Evolutionary conservation across 2,113 vertebrate species (phyloP).

Genomic region (Tauraco erythrolophus): DNA sequence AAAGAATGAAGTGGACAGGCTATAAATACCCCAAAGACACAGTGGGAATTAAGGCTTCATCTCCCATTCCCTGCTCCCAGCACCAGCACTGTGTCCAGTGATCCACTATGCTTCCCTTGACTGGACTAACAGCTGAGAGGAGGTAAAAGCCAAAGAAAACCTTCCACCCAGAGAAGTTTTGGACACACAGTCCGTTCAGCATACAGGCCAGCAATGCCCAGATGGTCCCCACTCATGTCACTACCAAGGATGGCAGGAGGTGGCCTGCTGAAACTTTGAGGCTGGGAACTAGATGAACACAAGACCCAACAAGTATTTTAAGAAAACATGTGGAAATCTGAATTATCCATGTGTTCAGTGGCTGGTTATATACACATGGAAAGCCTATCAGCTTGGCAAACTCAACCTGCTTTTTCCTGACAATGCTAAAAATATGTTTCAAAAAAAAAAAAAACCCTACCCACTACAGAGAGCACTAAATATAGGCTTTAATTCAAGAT

Average conservation of each 20-base stretch:
- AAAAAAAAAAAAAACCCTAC: background rate
- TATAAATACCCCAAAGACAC: background rate
- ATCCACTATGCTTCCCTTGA: background rate
- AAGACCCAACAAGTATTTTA: background rate
- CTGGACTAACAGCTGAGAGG: background rate
- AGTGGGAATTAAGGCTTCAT: background rate
- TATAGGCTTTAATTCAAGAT: slow-evolving; percentile 27
- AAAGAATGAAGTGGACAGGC: background rate
- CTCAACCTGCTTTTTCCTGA: background rate
- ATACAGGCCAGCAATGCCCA: background rate
- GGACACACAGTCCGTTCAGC: background rate
- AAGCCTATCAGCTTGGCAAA: background rate
- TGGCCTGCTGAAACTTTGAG: background rate
- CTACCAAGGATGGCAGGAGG: background rate
- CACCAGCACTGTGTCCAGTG: background rate
- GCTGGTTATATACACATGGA: background rate
- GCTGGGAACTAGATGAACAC: background rate
- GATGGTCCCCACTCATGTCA: background rate
- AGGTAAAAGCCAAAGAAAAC: background rate
- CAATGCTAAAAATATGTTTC: background rate
- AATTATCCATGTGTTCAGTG: background rate
- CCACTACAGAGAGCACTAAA: background rate
- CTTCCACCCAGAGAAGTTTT: background rate
- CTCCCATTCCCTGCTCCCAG: background rate
- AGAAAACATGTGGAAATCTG: background rate